Percentiles rank a stretch among this genome's conserved stretches.
These are phyloP conservation scores for Poeciliopsis gracilis DNA, from an alignment of 2,797 vertebrate species.

Conservation along the genomic window DNA sequence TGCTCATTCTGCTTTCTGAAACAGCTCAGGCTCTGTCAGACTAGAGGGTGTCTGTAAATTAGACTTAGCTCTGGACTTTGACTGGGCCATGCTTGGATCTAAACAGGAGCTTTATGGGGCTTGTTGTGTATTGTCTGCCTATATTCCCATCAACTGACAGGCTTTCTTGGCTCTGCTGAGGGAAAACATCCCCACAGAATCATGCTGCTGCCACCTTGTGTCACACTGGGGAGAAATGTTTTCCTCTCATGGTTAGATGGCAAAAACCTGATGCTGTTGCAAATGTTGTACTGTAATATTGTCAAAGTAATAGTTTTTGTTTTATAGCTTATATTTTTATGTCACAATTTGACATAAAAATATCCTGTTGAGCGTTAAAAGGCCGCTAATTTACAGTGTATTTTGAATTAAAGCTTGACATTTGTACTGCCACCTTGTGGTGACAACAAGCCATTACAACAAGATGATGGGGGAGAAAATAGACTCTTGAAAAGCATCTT, in stretches of 20 bases:
- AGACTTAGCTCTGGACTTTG: neutral
- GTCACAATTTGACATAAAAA: too few relatives aligned
- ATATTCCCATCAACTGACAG: neutral
- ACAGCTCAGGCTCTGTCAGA: neutral
- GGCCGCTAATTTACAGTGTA: neutral
- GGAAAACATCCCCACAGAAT: neutral
- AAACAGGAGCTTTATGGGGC: neutral
- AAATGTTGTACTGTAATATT: too few relatives aligned
- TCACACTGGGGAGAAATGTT: too few relatives aligned
- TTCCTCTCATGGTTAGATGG: too few relatives aligned
- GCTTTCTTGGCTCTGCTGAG: neutral
- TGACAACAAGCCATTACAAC: neutral
- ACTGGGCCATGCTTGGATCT: neutral
- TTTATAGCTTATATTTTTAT: too few relatives aligned
- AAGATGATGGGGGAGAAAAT: neutral
- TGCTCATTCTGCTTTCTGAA: neutral
- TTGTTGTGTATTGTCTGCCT: neutral
- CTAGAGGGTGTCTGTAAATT: neutral
- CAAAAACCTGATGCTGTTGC: too few relatives aligned
- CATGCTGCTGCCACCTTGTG: too few relatives aligned
- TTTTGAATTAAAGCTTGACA: neutral
- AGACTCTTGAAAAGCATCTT: neutral
- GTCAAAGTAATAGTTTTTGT: too few relatives aligned
- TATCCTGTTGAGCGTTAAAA: too few relatives aligned
- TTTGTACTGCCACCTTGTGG: neutral